Conservation (phyloP, 2,113 vertebrate species). For the Trichechus manatus region DNA sequence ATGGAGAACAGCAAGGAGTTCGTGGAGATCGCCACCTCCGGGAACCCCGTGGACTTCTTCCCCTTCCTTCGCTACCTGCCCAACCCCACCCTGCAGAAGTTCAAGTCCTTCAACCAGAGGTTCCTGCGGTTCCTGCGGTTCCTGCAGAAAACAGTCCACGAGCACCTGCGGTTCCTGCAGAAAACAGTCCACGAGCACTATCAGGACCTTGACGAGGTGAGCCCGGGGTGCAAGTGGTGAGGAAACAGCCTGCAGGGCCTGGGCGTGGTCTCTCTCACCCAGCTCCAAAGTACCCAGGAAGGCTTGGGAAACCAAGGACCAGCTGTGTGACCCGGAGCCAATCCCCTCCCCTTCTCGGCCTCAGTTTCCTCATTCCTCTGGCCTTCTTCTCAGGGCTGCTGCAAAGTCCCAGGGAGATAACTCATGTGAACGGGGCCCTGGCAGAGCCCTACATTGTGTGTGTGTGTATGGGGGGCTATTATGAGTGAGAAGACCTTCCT, state of each 20-base stretch:
- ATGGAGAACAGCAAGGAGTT: constrained; percentile 89
- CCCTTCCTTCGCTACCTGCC: constrained; percentile 92
- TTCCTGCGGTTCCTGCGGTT: constrained; percentile 86
- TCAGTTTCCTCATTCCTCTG: neutral
- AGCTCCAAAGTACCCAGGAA: neutral
- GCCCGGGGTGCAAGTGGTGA: neutral
- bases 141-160: constrained; percentile 87
- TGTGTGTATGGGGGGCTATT: too few species aligned
- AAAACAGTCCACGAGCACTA: constrained; percentile 92
- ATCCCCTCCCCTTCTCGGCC: neutral
- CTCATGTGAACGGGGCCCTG: neutral
- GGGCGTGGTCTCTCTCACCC: neutral
- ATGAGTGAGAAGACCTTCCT: constrained; percentile 23
- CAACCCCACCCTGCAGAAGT: constrained; percentile 87
- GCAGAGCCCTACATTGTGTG: neutral
- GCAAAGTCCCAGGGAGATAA: neutral
- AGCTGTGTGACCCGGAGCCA: neutral
- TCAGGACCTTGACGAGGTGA: constrained; percentile 90
- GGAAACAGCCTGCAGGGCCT: neutral
- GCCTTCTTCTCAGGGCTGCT: neutral
- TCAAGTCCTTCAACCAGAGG: constrained; percentile 87
- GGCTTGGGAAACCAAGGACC: neutral
- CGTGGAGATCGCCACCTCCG: constrained; percentile 81
- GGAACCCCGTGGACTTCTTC: constrained; percentile 93
- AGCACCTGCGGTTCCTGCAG: constrained; percentile 91